Evolutionary conservation across 2,888 invertebrate species (phyloP), one percentile per base, ranked within the genome.

Genomic region (Drosophila anomalipes): DNA sequence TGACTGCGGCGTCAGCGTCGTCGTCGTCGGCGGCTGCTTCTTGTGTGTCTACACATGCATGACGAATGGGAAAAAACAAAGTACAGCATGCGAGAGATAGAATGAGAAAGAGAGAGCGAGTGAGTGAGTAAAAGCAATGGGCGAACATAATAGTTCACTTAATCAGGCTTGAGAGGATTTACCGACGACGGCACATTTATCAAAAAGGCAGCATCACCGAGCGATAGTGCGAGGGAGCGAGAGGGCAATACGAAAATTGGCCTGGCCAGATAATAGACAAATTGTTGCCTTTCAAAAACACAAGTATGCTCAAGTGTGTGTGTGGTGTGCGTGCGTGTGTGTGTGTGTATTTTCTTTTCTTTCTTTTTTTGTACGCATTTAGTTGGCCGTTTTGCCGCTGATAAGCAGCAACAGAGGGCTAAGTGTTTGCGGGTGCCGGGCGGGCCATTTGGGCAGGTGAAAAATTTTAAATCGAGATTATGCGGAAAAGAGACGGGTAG

Each of bases 381-480:
- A 76, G 83, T 81, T 84, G 74, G 44, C 74, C 82, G 84, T 79
- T 82, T 79, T 76, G 82, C 84, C 69, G 82, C 72, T 86, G 85
- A 89, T 89, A 89, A 89, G 84, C 74, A 32, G 47, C 72, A 53
- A 62, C 70, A 70, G 67, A 47, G 64, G 73, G 59, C 66, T 79
- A 84, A 84, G 85, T 84, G 82, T 82, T 82, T 82, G 79, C 85
- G 85, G 75, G 54, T 44, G 16, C 80, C 80, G 59, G 56, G 65
- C 66, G 57, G 65, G 56, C 74, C 79, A 74, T 87, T 80, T 80
- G 67, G 79, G 89, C 86, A 86, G 86, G 86, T 86, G 86, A 89
- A 89, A 87, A 87, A 86, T 89, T 82, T 80, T 82, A 86, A 86
- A 89, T 87, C 79, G 85, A 89, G 86, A 86, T 86, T 89, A 89